Conservation (phyloP, 2,888 invertebrate species). For the Rhagium mordax region DNA sequence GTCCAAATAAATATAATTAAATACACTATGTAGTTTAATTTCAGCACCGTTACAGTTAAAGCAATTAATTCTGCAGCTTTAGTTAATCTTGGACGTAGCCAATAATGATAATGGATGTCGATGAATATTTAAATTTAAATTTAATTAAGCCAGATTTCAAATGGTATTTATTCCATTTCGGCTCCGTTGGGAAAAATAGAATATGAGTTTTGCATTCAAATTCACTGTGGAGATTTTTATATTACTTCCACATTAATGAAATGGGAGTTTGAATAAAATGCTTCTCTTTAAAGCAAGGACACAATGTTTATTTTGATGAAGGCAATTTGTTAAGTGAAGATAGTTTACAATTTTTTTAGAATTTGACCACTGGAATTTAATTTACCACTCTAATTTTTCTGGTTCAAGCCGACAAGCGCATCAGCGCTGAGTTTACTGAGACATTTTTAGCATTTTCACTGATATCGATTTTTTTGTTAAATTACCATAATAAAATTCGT, state of each 20-base stretch:
- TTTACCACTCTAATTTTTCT: too few relatives aligned
- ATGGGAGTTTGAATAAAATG: neutral
- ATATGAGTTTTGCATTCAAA: neutral
- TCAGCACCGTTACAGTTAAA: neutral
- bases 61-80: conserved; percentile 11
- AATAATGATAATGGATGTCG: neutral
- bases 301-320: too few relatives aligned
- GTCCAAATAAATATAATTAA: too few relatives aligned
- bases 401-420: too few relatives aligned
- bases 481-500: too few relatives aligned
- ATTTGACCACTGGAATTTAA: too few relatives aligned
- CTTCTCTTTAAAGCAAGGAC: too few relatives aligned
- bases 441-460: too few relatives aligned
- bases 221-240: neutral
- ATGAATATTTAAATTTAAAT: conserved; percentile 24
- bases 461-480: too few relatives aligned
- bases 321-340: neutral
- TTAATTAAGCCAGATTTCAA: conserved; percentile 19
- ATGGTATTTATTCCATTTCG: neutral
- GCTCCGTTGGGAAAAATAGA: neutral
- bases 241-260: neutral
- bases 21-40: too few relatives aligned
- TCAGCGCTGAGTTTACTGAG: too few relatives aligned
- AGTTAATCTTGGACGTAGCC: conserved; percentile 2
- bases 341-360: neutral